These are phyloP conservation scores for Steinernema hermaphroditum DNA, from an alignment of 2,888 invertebrate species.

Conservation along the genomic window DNA sequence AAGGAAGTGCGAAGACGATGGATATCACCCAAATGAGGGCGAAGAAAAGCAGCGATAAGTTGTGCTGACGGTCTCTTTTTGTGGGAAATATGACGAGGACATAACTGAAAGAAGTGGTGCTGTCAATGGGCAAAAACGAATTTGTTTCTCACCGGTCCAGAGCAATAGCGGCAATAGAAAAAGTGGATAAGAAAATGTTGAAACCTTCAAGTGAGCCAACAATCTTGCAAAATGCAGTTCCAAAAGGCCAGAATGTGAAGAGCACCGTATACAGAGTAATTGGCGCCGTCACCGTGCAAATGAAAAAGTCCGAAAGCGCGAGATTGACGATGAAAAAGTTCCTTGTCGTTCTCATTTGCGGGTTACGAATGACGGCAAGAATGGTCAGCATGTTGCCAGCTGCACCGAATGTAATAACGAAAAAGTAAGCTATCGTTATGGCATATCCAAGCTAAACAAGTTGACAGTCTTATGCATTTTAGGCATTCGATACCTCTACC, in stretches of 20 bases:
- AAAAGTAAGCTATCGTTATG: slow-evolving; percentile 57
- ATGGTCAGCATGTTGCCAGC: slow-evolving; percentile 85
- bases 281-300: slow-evolving; percentile 87
- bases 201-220: slow-evolving; percentile 81
- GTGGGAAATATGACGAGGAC: slow-evolving; percentile 66
- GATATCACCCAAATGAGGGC: slow-evolving; percentile 70
- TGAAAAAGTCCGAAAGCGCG: slow-evolving; percentile 64
- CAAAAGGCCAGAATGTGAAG: slow-evolving; percentile 83
- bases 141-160: slow-evolving; percentile 64
- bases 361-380: slow-evolving; percentile 78
- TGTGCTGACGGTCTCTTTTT: slow-evolving; percentile 67
- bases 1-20: slow-evolving; percentile 63
- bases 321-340: slow-evolving; percentile 67
- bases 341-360: slow-evolving; percentile 86
- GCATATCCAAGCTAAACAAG: slow-evolving; percentile 57
- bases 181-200: slow-evolving; percentile 88
- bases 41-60: slow-evolving; percentile 68
- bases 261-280: slow-evolving; percentile 83
- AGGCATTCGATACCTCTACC: too few relatives aligned
- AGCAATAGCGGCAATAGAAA: slow-evolving; percentile 85
- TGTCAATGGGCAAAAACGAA: neutral
- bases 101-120: slow-evolving; percentile 52
- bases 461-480: too few relatives aligned
- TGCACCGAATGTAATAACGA: slow-evolving; percentile 81
- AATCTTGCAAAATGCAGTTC: slow-evolving; percentile 81